Conservation (phyloP, 1,140 invertebrate species). For the Mya arenaria region DNA sequence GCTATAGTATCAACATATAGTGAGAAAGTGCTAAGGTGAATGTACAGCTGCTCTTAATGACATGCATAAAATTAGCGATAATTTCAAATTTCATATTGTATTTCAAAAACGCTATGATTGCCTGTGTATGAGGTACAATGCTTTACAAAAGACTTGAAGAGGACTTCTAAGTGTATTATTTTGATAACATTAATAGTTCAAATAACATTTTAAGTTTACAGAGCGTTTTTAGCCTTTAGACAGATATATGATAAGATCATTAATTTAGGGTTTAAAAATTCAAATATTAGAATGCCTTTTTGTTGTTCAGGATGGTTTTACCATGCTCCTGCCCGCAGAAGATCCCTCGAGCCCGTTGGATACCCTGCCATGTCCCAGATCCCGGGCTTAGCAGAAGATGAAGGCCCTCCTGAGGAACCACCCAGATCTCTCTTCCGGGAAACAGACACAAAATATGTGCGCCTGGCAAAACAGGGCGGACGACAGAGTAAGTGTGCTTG, state of each 20-base stretch:
- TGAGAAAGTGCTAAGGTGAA: too few relatives aligned
- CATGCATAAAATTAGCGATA: too few relatives aligned
- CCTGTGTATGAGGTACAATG: too few relatives aligned
- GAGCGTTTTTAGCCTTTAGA: not conserved
- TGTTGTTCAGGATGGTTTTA: conserved; percentile 77
- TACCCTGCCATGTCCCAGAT: conserved; percentile 75
- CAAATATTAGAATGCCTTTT: not conserved
- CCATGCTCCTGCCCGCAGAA: conserved; percentile 72
- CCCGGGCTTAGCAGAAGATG: conserved; percentile 72
- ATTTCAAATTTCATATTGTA: too few relatives aligned
- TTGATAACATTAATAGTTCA: not conserved
- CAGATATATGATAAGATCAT: not conserved
- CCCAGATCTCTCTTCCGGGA: conserved; percentile 69
- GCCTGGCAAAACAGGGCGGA: conserved; percentile 77
- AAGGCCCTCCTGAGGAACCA: conserved; percentile 52
- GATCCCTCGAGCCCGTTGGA: conserved; percentile 56
- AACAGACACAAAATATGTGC: conserved; percentile 77
- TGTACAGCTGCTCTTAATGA: too few relatives aligned
- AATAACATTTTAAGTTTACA: not conserved
- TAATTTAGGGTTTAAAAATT: not conserved
- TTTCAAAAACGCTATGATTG: too few relatives aligned
- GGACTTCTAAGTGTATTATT: not conserved
- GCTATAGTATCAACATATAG: too few relatives aligned
- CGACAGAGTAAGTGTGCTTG: conserved; percentile 73
- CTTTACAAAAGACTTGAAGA: not conserved